phyloP scores from a whole-genome alignment of 1,140 invertebrate species.

The Metaphire vulgaris region DNA sequence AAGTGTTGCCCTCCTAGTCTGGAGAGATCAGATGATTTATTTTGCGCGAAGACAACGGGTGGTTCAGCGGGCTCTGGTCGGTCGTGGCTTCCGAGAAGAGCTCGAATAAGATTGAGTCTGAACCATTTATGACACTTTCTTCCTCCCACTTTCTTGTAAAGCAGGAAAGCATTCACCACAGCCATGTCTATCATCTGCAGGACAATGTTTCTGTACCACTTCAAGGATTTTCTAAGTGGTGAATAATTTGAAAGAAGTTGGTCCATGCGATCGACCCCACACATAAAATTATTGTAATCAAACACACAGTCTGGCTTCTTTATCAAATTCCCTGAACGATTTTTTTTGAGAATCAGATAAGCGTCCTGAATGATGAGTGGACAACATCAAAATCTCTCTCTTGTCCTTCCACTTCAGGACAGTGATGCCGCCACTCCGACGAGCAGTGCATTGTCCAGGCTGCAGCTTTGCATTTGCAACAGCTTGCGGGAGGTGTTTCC shows the following conservation, averaged over 20 bases:
- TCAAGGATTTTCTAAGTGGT: not conserved
- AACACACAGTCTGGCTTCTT: not conserved
- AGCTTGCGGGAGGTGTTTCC: not conserved
- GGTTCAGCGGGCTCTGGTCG: not conserved
- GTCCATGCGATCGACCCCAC: not conserved
- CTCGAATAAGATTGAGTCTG: not conserved
- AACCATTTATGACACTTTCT: not conserved
- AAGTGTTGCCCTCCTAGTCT: not conserved
- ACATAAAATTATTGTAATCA: not conserved
- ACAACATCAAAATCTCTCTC: not conserved
- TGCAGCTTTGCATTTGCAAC: not conserved
- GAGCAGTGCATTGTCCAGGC: not conserved
- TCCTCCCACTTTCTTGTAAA: not conserved
- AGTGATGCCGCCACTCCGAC: not conserved
- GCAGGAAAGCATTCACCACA: not conserved
- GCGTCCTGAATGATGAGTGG: no score
- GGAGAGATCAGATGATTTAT: not conserved
- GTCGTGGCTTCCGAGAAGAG: not conserved
- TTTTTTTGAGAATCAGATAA: no score
- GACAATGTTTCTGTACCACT: not conserved
- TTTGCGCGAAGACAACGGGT: not conserved
- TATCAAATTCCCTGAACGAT: not conserved
- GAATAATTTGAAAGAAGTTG: not conserved
- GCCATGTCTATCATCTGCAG: not conserved
- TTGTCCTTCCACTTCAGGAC: not conserved